phyloP scores from a whole-genome alignment of 2,113 vertebrate genomes.

The Semicossyphus pulcher region DNA sequence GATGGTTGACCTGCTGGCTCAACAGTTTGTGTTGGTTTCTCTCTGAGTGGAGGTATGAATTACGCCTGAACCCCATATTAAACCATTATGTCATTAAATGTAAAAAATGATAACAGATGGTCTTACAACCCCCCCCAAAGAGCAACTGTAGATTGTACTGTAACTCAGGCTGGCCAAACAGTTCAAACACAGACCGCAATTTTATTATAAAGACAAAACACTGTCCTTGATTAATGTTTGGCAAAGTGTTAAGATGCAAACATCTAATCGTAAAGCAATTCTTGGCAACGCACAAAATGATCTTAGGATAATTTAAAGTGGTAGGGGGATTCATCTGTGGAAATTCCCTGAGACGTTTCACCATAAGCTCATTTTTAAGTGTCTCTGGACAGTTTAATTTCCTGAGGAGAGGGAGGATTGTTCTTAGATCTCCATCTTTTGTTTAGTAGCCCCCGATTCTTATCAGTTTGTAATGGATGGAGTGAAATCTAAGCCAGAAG shows the following conservation, averaged over 20 bases:
- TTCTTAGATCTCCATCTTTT: slow-evolving; percentile 48
- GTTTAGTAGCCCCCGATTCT: slow-evolving; percentile 46
- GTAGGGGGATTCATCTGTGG: slow-evolving; percentile 52
- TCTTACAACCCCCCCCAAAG: slow-evolving; percentile 7
- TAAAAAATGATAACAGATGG: slow-evolving; percentile 77
- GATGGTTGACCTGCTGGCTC: slow-evolving; percentile 77
- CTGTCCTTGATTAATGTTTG: slow-evolving; percentile 31
- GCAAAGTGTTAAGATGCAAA: slow-evolving; percentile 15
- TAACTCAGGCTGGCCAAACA: slow-evolving; percentile 18
- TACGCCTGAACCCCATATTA: slow-evolving; percentile 50
- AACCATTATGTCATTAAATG: slow-evolving; percentile 73
- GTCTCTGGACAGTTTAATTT: slow-evolving; percentile 57
- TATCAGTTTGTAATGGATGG: slow-evolving; percentile 61
- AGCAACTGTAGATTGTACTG: slow-evolving; percentile 8
- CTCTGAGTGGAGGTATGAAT: slow-evolving; percentile 35
- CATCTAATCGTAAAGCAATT: slow-evolving; percentile 35
- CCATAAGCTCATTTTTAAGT: slow-evolving; percentile 23
- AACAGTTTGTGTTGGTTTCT: slow-evolving; percentile 41
- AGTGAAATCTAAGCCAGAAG: slow-evolving; percentile 57
- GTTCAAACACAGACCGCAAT: not conserved
- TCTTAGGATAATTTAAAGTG: slow-evolving; percentile 29
- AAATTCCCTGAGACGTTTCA: slow-evolving; percentile 57
- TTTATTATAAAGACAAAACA: slow-evolving; percentile 8
- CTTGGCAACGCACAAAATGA: slow-evolving; percentile 25
- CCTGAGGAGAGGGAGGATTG: slow-evolving; percentile 41